Conservation (phyloP, 2,113 vertebrate species). For the Nematolebias whitei region DNA sequence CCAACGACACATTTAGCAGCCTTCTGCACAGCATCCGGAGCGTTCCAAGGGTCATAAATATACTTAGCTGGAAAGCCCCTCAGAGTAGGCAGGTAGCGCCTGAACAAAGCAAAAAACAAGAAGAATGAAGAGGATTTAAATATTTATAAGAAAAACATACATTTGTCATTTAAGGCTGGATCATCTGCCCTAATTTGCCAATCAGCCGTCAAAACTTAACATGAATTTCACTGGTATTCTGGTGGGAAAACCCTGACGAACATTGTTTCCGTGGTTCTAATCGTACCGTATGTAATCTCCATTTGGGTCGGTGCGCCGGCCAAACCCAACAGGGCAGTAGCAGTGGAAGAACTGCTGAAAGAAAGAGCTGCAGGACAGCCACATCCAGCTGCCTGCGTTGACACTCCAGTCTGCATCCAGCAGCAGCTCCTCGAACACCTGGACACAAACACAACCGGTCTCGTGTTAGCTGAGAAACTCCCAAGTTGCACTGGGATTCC, state of each 20-base stretch:
- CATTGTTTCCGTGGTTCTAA: too few species aligned
- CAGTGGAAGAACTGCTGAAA: conserved; percentile 99
- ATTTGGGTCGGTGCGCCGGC: conserved; percentile 95
- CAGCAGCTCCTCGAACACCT: conserved; percentile 97
- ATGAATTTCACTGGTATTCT: too few species aligned
- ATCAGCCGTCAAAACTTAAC: too few species aligned
- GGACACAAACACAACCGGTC: neutral
- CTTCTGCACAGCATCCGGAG: conserved; percentile 92
- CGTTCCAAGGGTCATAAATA: conserved; percentile 98
- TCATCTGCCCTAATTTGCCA: too few species aligned
- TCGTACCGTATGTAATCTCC: conserved; percentile 96
- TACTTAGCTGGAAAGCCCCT: conserved; percentile 97
- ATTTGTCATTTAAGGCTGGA: too few species aligned
- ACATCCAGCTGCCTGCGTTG: conserved; percentile 99
- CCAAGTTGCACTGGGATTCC: too few species aligned
- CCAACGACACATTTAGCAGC: conserved; percentile 94
- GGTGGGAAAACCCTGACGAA: too few species aligned
- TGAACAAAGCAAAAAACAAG: conserved; percentile 35
- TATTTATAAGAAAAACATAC: neutral
- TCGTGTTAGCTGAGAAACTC: neutral
- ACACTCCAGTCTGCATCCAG: conserved; percentile 98
- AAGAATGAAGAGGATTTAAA: neutral
- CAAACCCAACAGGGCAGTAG: conserved; percentile 97
- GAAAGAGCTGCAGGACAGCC: conserved; percentile 98
- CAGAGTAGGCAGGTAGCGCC: conserved; percentile 93